These are phyloP conservation scores for Scolopax mira DNA, from an alignment of 2,113 vertebrate species.

Conservation along the genomic window DNA sequence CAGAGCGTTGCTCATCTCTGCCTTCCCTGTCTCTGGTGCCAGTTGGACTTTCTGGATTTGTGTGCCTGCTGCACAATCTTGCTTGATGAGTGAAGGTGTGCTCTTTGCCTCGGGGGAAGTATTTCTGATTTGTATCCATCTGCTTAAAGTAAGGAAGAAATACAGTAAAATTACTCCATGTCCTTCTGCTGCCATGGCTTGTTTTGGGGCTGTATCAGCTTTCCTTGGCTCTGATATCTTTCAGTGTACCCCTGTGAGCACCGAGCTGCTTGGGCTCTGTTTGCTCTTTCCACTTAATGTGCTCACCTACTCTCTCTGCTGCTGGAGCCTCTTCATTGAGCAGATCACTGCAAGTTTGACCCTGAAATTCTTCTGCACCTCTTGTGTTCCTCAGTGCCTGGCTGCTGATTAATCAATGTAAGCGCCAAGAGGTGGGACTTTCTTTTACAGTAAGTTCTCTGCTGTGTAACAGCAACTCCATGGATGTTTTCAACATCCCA, in stretches of 20 bases:
- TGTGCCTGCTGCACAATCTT: background rate
- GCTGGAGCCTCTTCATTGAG: background rate
- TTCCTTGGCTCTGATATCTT: background rate
- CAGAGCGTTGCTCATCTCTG: background rate
- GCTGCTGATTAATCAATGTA: background rate
- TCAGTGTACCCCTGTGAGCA: background rate
- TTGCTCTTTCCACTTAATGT: background rate
- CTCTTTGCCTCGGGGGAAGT: background rate
- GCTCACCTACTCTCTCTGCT: background rate
- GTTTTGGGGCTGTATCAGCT: background rate
- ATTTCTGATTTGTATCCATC: background rate
- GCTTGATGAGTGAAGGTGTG: background rate
- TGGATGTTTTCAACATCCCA: background rate
- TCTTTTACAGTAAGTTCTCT: background rate
- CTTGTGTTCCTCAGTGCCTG: background rate
- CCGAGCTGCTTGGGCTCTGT: background rate
- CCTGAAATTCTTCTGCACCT: background rate
- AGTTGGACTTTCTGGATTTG: background rate
- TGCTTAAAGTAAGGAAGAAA: background rate
- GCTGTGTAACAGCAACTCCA: background rate
- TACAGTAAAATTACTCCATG: background rate
- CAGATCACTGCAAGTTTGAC: background rate
- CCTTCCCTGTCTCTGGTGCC: background rate
- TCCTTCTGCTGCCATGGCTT: rapidly evolving
- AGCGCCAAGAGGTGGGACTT: background rate